Base-by-base conservation (phyloP, 2,797 vertebrate genomes). In the Microchirus variegatus region DNA sequence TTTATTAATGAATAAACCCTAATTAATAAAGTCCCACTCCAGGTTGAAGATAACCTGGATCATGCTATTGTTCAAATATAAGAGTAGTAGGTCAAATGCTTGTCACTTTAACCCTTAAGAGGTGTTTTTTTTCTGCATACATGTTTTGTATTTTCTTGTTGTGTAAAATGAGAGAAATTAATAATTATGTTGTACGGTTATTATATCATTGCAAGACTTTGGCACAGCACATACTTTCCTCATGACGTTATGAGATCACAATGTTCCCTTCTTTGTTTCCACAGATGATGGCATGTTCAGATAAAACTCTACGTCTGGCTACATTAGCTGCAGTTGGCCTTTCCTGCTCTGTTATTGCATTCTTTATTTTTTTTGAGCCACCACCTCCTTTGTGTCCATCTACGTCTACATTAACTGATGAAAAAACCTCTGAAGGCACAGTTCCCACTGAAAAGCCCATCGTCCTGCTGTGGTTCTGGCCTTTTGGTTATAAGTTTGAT, bases 391-490 rank as follows among this genome's bases (percentile, higher is more conserved):
- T n/a, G 38, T 68, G 63, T 26, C 11, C 12, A n/a, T 0, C 4
- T 59, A 0, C n/a, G 1, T 14, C 14, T n/a, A 2, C 18, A 43
- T 12, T 5, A 22, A 0, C 2, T 15, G 1, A 37, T 2, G 17
- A 45, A 22, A 13, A 54, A 52, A 10, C 12, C 14, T 0, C 5
- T 58, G 14, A 55, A 11, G 13, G 1, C 0, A 5, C n/a, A 9
- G 15, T 51, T 15, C 10, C 22, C 48, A 18, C 26, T 12, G 47
- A 53, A 18, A 77, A 70, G 31, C 73, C 66, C 17, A 42, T 13
- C 3, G 18, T 47, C 11, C 45, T 47, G 45, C 8, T 73, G 37
- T 80, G 73, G 77, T 59, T 35, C 52, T 96, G 95, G 95, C 95
- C 95, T 0, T 91, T 22, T 19, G 19, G 19, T 19, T 1, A 2